Evolutionary conservation across 2,888 invertebrate genomes (phyloP).

Genomic region (Netelia virgata): DNA sequence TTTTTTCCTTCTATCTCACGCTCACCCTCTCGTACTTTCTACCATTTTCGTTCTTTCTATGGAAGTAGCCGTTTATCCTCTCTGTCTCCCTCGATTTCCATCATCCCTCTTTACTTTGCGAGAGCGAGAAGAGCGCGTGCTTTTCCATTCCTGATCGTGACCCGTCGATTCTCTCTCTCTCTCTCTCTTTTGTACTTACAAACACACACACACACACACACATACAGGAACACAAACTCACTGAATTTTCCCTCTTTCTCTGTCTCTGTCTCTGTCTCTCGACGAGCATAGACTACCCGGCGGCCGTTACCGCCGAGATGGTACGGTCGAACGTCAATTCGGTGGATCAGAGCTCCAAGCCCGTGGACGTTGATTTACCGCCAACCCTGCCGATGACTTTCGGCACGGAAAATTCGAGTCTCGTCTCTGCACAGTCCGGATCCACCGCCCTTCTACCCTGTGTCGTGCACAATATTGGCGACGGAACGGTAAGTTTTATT

Average conservation of each 20-base stretch:
- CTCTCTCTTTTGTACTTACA: not conserved
- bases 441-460: conserved; percentile 94
- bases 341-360: conserved; percentile 78
- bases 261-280: conserved; percentile 40
- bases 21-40: conserved; percentile 9
- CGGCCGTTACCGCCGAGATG: conserved; percentile 80
- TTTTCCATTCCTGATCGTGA: conserved; percentile 55
- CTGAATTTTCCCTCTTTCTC: conserved; percentile 16
- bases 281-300: conserved; percentile 74
- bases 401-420: conserved; percentile 93
- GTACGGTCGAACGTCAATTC: conserved; percentile 78
- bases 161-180: conserved; percentile 28
- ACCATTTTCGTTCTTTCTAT: conserved; percentile 59
- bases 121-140: conserved; percentile 41
- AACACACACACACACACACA: too few relatives aligned
- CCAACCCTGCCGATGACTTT: conserved; percentile 90
- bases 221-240: too few relatives aligned
- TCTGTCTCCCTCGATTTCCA: conserved; percentile 52
- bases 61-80: conserved; percentile 57
- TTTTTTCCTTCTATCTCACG: conserved; percentile 28
- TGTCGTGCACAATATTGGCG: conserved; percentile 93
- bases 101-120: conserved; percentile 59
- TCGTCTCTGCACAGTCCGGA: conserved; percentile 93
- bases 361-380: conserved; percentile 81
- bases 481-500: conserved; percentile 92